phyloP scores from a whole-genome alignment of 1,140 invertebrate species.

The Sminthurides bifidus region DNA sequence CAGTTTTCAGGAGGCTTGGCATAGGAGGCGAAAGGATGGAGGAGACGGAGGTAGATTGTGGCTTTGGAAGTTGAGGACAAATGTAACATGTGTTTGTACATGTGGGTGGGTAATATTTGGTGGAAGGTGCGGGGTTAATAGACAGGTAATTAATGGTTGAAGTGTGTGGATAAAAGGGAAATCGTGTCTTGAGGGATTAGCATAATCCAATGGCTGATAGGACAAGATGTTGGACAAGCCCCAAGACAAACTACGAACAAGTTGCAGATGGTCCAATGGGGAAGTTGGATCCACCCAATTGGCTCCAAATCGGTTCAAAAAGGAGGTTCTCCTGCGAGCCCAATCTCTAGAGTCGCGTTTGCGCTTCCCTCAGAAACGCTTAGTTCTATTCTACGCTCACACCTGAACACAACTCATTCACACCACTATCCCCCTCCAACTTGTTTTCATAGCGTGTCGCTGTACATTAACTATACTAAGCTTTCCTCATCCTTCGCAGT shows the following conservation, averaged over 20 bases:
- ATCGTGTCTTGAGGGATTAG: constrained; percentile 31
- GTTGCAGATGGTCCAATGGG: constrained; percentile 18
- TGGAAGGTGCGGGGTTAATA: constrained; percentile 20
- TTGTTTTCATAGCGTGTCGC: no score
- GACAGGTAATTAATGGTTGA: constrained; percentile 32
- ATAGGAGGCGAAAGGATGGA: not conserved
- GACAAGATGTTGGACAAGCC: constrained; percentile 32
- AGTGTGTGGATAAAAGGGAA: constrained; percentile 31
- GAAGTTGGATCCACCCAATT: constrained; percentile 24
- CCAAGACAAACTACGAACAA: constrained; percentile 32
- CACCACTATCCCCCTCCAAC: no score
- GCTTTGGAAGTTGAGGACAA: no score
- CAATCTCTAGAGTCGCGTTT: constrained; percentile 20
- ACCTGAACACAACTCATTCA: constrained; percentile 23
- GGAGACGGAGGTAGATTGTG: not conserved
- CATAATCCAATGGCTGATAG: constrained; percentile 33
- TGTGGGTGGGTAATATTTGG: constrained; percentile 9
- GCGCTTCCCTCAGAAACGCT: constrained; percentile 16
- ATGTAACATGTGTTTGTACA: constrained; percentile 25
- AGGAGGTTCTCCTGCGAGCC: constrained; percentile 14
- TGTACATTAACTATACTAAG: no score
- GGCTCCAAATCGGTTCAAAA: constrained; percentile 31
- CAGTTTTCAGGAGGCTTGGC: no score
- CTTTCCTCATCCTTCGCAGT: no score
- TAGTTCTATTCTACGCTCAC: constrained; percentile 25